Evolutionary conservation across 2,888 invertebrate species (phyloP), one percentile per base, ranked within the genome.

Genomic region (Galerucella pusilla): DNA sequence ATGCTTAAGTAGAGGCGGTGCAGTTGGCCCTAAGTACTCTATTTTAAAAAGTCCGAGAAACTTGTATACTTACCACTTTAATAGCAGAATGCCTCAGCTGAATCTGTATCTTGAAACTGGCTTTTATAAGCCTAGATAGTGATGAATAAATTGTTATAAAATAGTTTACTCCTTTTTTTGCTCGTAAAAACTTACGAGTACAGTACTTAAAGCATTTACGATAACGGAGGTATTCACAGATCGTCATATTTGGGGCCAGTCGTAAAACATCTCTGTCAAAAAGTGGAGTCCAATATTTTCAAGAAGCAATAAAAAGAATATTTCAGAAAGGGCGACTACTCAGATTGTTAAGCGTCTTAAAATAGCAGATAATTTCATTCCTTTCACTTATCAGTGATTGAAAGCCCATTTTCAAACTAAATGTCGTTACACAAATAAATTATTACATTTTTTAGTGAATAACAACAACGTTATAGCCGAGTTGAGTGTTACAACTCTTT

Each of bases 311-410:
- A 73, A 60, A 60, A 73, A 49, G 67, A 59, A 70, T 65, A 69
- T 65, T 64, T 69, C 65, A 59, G 35, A 59, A 65, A 74, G 69
- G 65, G 66, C 64, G 59, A 74, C 69, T 65, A 65, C 68, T 60
- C 35, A 42, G 35, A 42, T 42, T 42, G 35, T 9, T 57, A 16
- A 14, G 57, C 16, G 2, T n/a, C 60, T 69, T 65, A 70, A 69
- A 69, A 65, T 74, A 68, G 57, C 69, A 49, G 59, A 57, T 59
- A 61, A 60, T 69, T 64, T 69, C 74, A 35, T 16, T 60, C 61
- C 65, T 69, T 59, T 59, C 25, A 65, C 68, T 74, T 74, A 74
- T 74, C 66, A 69, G 66, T 73, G 74, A 74, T 74, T 74, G 69
- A 74, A 70, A 60, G 69, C 57, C 69, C 74, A 74, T 74, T 68